These are phyloP conservation scores for Puma concolor DNA, from an alignment of 2,113 vertebrate genomes.

Conservation along the genomic window DNA sequence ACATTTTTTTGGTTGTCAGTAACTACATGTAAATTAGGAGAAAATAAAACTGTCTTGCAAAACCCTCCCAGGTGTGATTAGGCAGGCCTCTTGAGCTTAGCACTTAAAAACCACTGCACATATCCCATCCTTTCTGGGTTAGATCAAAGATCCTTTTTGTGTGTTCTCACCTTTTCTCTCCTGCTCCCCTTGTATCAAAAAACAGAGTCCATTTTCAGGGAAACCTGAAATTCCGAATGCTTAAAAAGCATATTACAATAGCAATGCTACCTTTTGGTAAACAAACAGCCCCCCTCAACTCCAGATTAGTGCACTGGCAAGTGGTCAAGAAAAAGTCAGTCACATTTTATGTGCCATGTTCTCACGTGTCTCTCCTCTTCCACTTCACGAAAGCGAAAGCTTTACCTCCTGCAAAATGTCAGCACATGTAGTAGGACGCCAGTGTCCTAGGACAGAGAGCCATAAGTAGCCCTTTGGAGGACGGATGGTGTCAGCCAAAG, in stretches of 20 bases:
- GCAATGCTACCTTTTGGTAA: constrained; percentile 66
- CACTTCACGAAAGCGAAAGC: constrained; percentile 78
- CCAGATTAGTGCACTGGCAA: constrained; percentile 76
- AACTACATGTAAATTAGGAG: constrained; percentile 79
- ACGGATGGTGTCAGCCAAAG: constrained; percentile 85
- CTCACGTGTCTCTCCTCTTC: constrained; percentile 78
- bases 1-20: constrained; percentile 78
- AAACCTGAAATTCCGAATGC: constrained; percentile 76
- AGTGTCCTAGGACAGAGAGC: constrained; percentile 85
- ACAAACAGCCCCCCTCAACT: constrained; percentile 71
- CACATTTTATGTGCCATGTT: constrained; percentile 79
- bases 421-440: constrained; percentile 79
- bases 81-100: constrained; percentile 70
- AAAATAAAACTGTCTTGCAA: constrained; percentile 81
- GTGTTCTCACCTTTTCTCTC: constrained; percentile 72
- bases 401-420: constrained; percentile 82
- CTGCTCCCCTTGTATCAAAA: constrained; percentile 67
- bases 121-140: constrained; percentile 76
- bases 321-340: constrained; percentile 62
- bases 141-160: constrained; percentile 81
- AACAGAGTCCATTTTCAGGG: constrained; percentile 69
- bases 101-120: constrained; percentile 84
- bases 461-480: constrained; percentile 85
- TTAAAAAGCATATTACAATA: constrained; percentile 75
- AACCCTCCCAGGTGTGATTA: constrained; percentile 72